phyloP scores from a whole-genome alignment of 2,113 vertebrate species.

The Xenus cinereus region DNA sequence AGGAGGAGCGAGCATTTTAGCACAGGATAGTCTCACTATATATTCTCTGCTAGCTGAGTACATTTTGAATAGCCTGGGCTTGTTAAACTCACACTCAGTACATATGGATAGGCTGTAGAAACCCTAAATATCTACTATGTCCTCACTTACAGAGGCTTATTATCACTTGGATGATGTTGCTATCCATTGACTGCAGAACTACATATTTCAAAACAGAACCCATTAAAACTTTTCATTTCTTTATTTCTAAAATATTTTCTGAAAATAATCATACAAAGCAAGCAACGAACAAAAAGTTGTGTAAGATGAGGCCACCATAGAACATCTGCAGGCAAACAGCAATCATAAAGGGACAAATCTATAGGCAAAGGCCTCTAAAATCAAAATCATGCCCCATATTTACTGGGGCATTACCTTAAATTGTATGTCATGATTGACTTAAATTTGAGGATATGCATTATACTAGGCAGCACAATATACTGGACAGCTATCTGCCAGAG shows the following conservation, averaged over 20 bases:
- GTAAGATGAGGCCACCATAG: neutral
- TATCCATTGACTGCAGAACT: neutral
- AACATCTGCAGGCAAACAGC: neutral
- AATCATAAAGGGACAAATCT: neutral
- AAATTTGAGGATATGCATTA: neutral
- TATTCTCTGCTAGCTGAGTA: neutral
- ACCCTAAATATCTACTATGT: neutral
- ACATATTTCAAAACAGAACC: neutral
- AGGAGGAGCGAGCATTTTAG: constrained; percentile 49
- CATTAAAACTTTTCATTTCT: neutral
- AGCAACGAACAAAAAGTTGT: neutral
- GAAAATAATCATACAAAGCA: neutral
- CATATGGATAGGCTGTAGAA: neutral
- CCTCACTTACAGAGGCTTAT: neutral
- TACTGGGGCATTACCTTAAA: neutral
- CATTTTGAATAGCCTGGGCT: neutral
- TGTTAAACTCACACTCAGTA: neutral
- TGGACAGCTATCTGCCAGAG: neutral
- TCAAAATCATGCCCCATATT: fast-evolving
- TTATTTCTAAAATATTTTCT: neutral
- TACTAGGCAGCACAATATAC: neutral
- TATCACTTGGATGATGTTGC: neutral
- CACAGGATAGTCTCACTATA: constrained; percentile 25
- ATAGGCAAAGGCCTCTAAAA: neutral
- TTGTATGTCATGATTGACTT: fast-evolving